Evolutionary conservation across 2,113 vertebrate genomes (phyloP), one percentile per base, ranked within the genome.

Genomic region (Sphaerodactylus townsendi): DNA sequence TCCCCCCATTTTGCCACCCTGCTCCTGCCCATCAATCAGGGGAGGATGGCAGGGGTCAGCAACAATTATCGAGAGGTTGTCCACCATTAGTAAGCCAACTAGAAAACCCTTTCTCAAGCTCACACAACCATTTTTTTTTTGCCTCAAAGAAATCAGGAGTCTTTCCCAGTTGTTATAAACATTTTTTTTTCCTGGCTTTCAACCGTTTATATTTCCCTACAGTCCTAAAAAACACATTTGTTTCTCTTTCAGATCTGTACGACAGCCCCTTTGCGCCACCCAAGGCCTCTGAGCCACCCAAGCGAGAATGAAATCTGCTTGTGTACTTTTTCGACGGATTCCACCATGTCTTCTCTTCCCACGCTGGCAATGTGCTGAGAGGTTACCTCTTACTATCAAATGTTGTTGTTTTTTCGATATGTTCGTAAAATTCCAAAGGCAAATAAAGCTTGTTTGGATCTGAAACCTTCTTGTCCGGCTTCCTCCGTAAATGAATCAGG

Each of bases 381-480:
- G 3, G 17, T 41, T n/a, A n/a, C 17, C 30, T 53, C 50, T 59
- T 59, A 33, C 59, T 73, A 30, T 62, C 39, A 71, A 72, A 9
- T 8, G 33, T 5, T 56, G 56, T 62, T n/a, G n/a, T n/a, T 33
- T 50, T 21, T 50, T 25, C 71, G 35, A 71, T 39, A 71, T 30
- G 30, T 81, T 44, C 25, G 13, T 25, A 59, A 21, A 39, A 53
- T 71, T 72, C 79, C 68, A 56, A 59, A 72, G 4, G 28, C 56
- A 33, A 68, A 82, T 82, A 82, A 82, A 82, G 39, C 28, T 62
- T 10, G 30, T 82, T n/a, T 62, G 30, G 53, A 82, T 33, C 28
- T 82, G 30, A 82, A n/a, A 62, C 30, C 7, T 72, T 72, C 56
- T 50, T 44, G 30, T 72, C 7, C 73, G 35, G 28, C 41, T 59